Evolutionary conservation across 2,113 vertebrate species (phyloP).

Genomic region (Astatoreochromis straeleni): DNA sequence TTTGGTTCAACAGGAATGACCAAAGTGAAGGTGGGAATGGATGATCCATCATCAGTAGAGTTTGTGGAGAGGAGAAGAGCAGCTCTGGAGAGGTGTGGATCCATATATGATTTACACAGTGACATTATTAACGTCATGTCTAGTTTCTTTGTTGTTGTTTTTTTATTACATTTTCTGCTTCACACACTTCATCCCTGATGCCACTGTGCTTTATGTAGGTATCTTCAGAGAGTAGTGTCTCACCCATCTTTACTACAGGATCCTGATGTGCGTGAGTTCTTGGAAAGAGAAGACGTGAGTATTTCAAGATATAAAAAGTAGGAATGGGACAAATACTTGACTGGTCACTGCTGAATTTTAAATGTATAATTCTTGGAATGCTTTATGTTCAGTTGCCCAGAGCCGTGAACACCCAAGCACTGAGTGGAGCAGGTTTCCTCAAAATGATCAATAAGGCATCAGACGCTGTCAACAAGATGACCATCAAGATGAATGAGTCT

Average conservation of each 20-base stretch:
- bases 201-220: slow-evolving; percentile 64
- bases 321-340: not conserved
- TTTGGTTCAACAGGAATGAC: slow-evolving; percentile 83
- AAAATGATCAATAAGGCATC: slow-evolving; percentile 97
- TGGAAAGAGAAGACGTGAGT: slow-evolving; percentile 91
- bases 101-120: not conserved
- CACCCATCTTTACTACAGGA: slow-evolving; percentile 91
- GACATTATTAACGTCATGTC: not conserved
- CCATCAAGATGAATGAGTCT: slow-evolving; percentile 95
- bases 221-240: slow-evolving; percentile 85
- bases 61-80: slow-evolving; percentile 92
- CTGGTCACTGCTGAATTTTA: not conserved
- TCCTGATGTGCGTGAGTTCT: slow-evolving; percentile 89
- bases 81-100: slow-evolving; percentile 84
- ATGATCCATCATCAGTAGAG: slow-evolving; percentile 92
- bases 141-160: not conserved
- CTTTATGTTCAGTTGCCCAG: slow-evolving; percentile 80
- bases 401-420: slow-evolving; percentile 84
- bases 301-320: not conserved
- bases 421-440: slow-evolving; percentile 90
- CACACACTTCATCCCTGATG: not conserved
- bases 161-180: not conserved
- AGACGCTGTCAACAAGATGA: slow-evolving; percentile 96
- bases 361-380: not conserved
- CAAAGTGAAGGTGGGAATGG: slow-evolving; percentile 97